Percentiles rank a stretch among this genome's conserved stretches.
Conservation (phyloP, 2,113 vertebrate species). For the Setophaga kirtlandii region DNA sequence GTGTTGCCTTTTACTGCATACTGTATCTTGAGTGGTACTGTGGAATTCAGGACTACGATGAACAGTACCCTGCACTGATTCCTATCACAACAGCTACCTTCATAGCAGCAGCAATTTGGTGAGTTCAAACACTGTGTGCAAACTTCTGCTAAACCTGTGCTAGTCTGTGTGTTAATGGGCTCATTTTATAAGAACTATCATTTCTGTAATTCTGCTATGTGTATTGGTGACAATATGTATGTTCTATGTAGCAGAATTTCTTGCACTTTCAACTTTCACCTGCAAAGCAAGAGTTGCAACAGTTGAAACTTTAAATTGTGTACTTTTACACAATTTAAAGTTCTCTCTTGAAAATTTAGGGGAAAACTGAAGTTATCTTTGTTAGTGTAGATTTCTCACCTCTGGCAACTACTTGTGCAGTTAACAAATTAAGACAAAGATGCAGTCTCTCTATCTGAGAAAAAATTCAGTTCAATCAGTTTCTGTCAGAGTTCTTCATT, state of each 20-base stretch:
- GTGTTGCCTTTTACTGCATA: constrained; percentile 88
- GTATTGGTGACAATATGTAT: not conserved
- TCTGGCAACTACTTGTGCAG: not conserved
- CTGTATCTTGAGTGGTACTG: constrained; percentile 92
- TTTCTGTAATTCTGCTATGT: not conserved
- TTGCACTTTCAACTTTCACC: not conserved
- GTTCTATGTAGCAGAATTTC: not conserved
- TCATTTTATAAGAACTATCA: not conserved
- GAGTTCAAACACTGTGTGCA: constrained; percentile 16
- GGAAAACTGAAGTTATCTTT: not conserved
- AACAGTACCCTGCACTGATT: constrained; percentile 85
- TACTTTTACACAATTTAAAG: not conserved
- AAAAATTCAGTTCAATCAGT: not conserved
- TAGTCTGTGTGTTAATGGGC: not conserved
- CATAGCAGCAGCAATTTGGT: constrained; percentile 92
- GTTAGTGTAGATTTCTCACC: not conserved
- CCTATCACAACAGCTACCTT: constrained; percentile 88
- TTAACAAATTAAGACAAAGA: not conserved
- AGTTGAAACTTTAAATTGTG: not conserved
- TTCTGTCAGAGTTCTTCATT: not conserved
- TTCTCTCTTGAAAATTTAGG: not conserved
- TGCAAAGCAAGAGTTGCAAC: not conserved
- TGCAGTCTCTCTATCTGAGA: not conserved
- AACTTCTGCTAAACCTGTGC: not conserved
- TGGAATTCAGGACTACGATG: constrained; percentile 89